These are phyloP conservation scores for Aptenodytes forsteri DNA, from an alignment of 2,113 vertebrate genomes.

Conservation along the genomic window DNA sequence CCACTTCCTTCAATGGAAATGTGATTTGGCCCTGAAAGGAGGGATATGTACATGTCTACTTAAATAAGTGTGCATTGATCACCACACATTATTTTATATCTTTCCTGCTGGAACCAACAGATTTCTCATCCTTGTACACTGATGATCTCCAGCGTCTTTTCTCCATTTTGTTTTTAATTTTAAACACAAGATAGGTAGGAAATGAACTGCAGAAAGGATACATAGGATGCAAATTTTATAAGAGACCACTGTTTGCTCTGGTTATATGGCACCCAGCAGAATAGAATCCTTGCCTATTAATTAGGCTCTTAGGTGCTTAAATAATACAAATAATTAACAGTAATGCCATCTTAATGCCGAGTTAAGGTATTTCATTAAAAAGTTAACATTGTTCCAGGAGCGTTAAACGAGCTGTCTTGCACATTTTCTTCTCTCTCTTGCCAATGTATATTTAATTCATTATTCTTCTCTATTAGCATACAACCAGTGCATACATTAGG, in stretches of 20 bases:
- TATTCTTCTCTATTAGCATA: slow-evolving; percentile 52
- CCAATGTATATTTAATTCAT: slow-evolving; percentile 55
- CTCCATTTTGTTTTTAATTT: not conserved
- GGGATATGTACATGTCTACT: not conserved
- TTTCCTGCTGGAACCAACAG: not conserved
- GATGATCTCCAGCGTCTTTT: not conserved
- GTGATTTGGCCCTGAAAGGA: not conserved
- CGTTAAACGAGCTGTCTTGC: slow-evolving; percentile 39
- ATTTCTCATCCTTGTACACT: not conserved
- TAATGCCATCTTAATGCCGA: slow-evolving; percentile 32
- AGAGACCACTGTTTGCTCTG: not conserved
- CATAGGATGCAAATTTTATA: not conserved
- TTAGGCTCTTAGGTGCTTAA: slow-evolving; percentile 40
- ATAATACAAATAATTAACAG: slow-evolving; percentile 66
- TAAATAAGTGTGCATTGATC: not conserved
- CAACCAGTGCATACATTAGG: slow-evolving; percentile 50
- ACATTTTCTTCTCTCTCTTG: slow-evolving; percentile 27
- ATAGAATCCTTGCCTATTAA: slow-evolving; percentile 27
- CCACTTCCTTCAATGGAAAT: not conserved
- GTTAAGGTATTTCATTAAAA: slow-evolving; percentile 61
- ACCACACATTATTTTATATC: not conserved
- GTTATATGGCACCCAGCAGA: slow-evolving; percentile 26
- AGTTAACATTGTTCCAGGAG: slow-evolving; percentile 45
- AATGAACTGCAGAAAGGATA: not conserved
- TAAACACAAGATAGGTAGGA: not conserved